Evolutionary conservation across 2,797 vertebrate genomes (phyloP).

Genomic region (Champsocephalus gunnari): DNA sequence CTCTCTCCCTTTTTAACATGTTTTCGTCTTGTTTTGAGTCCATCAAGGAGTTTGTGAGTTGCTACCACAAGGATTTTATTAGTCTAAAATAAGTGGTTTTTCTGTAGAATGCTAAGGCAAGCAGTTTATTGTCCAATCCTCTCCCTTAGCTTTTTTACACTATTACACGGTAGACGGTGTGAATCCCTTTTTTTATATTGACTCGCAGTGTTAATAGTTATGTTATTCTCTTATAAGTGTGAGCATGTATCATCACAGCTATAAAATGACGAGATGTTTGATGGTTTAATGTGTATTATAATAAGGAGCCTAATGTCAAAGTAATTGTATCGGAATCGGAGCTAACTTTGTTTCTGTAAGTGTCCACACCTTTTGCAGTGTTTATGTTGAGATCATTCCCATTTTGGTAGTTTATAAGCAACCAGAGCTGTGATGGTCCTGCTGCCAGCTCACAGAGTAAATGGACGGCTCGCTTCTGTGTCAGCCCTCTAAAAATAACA

Average conservation of each 20-base stretch:
- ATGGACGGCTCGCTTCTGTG: slow-evolving; percentile 81
- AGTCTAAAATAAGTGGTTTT: slow-evolving; percentile 8
- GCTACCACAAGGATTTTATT: neutral
- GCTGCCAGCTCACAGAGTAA: slow-evolving; percentile 78
- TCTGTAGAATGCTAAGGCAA: neutral
- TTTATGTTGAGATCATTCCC: slow-evolving; percentile 79
- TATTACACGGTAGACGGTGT: neutral
- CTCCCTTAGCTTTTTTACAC: slow-evolving; percentile 4
- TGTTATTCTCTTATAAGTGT: neutral
- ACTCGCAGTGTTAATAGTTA: slow-evolving; percentile 7
- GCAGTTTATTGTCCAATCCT: slow-evolving; percentile 16
- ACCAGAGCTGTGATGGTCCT: slow-evolving; percentile 69
- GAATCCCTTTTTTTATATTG: neutral
- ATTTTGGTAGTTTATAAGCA: slow-evolving; percentile 77
- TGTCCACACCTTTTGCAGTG: slow-evolving; percentile 74
- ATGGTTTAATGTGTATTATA: slow-evolving; percentile 48
- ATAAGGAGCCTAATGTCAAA: slow-evolving; percentile 51
- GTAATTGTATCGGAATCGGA: slow-evolving; percentile 54
- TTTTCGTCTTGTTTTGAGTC: slow-evolving; percentile 15
- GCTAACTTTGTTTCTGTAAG: slow-evolving; percentile 64
- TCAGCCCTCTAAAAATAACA: slow-evolving; percentile 85
- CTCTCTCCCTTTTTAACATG: slow-evolving; percentile 21
- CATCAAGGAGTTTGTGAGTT: slow-evolving; percentile 15
- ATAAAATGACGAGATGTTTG: slow-evolving; percentile 5
- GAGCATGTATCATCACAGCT: slow-evolving; percentile 19